Base-by-base conservation (phyloP, 2,888 invertebrate species). In the Biston betularia region DNA sequence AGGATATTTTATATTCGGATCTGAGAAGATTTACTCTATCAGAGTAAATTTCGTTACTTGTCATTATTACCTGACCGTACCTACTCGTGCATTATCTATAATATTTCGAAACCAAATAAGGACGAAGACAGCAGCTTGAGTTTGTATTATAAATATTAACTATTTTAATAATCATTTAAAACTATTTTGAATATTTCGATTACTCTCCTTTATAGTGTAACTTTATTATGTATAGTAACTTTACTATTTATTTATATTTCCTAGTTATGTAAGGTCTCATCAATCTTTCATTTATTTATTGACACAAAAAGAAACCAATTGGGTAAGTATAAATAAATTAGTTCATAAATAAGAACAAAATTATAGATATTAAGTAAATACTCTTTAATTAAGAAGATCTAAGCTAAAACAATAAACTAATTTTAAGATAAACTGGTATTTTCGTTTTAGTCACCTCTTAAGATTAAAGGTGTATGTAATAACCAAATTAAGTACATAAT, bases 331-430 rank as follows among this genome's bases (percentile, higher is more conserved):
- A 40, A 40, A 40, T 24, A 33, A 35, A 9, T 14, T 56, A 14
- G 45, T 1, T 34, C n/a, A 45, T 56, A 45, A 34, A 45, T 56
- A 34, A 46, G 56, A 56, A 46, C 56, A 45, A 56, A 45, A 14
- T 55, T 24, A 24, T 24, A 24, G 24, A 40, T 53, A 11, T 45
- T 53, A 45, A 44, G 53, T 14, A 33, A 40, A 48, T 55, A 49
- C 38, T 40, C 12, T 50, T 14, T 14, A 42, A 42, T 8, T 45
- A n/a, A 33, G 8, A 3, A 7, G 33, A 0, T 45, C 45, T 45
- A 46, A 46, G 45, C 14, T 35, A 42, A 45, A 35, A 45, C 14
- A 45, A 56, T 56, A 56, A 56, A 45, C 34, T 46, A 56, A 34
- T 33, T 14, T 45, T 56, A 56, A 45, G 44, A 34, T 45, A 14